Conservation (phyloP, 2,113 vertebrate genomes). For the Felis chaus region DNA sequence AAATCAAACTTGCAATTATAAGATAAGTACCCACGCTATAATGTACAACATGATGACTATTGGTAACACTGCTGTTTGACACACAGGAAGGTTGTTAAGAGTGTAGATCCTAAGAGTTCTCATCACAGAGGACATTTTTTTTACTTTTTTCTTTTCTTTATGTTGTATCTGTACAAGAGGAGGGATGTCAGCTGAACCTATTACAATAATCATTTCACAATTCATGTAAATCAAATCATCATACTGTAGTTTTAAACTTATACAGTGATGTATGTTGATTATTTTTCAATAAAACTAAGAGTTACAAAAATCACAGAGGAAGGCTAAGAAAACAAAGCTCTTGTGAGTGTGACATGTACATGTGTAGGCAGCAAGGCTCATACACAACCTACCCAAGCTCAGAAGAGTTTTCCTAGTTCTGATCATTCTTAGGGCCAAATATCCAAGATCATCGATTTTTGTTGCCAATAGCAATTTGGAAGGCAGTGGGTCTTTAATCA, state of each 20-base stretch:
- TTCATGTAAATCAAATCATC: neutral
- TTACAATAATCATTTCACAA: neutral
- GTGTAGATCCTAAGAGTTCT: neutral
- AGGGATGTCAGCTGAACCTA: neutral
- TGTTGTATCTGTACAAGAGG: neutral
- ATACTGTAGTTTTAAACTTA: neutral
- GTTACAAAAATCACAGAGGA: neutral
- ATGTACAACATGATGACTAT: neutral
- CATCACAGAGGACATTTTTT: neutral
- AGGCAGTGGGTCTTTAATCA: neutral
- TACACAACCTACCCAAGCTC: neutral
- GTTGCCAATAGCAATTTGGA: neutral
- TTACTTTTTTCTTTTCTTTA: neutral
- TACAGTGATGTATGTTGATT: neutral
- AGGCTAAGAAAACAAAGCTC: neutral
- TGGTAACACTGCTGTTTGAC: neutral
- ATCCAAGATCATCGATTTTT: neutral
- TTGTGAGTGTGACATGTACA: neutral
- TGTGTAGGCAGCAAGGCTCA: neutral
- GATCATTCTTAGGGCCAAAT: neutral
- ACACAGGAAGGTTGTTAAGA: neutral
- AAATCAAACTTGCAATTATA: neutral
- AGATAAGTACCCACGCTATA: neutral
- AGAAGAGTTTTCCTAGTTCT: neutral
- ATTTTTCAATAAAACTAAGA: neutral